Conservation (phyloP, 2,113 vertebrate genomes). For the Callorhinus ursinus region DNA sequence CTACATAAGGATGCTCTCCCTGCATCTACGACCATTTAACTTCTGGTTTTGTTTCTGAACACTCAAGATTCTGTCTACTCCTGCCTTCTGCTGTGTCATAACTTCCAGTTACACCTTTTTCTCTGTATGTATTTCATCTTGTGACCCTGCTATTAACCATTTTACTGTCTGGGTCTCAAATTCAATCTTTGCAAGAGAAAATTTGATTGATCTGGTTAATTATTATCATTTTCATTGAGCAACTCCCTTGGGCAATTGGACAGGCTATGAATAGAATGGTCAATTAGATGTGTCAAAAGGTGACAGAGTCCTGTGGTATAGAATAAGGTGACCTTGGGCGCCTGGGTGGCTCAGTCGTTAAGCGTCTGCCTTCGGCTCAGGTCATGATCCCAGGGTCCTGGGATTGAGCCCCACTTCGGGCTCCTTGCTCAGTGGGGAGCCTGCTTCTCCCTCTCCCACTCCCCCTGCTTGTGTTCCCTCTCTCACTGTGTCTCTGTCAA, state of each 20-base stretch:
- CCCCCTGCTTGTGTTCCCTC: no score
- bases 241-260: constrained; percentile 1
- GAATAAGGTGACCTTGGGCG: no score
- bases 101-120: not conserved
- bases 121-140: constrained; percentile 17
- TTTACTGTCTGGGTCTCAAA: constrained; percentile 41
- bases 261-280: constrained; percentile 50
- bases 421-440: no score
- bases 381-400: no score
- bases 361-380: no score
- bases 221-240: constrained; percentile 60
- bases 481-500: no score
- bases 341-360: no score
- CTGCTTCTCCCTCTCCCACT: no score
- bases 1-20: not conserved
- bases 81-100: not conserved
- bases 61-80: not conserved
- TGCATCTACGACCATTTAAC: not conserved
- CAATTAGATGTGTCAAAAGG: constrained; percentile 24
- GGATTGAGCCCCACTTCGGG: no score
- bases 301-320: not conserved
- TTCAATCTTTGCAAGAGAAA: constrained; percentile 52
- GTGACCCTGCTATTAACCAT: constrained; percentile 6
- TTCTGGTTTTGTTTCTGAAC: not conserved
- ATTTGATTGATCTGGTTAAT: constrained; percentile 62